Conservation (phyloP, 2,113 vertebrate species). For the Marcusenius ussheri region DNA sequence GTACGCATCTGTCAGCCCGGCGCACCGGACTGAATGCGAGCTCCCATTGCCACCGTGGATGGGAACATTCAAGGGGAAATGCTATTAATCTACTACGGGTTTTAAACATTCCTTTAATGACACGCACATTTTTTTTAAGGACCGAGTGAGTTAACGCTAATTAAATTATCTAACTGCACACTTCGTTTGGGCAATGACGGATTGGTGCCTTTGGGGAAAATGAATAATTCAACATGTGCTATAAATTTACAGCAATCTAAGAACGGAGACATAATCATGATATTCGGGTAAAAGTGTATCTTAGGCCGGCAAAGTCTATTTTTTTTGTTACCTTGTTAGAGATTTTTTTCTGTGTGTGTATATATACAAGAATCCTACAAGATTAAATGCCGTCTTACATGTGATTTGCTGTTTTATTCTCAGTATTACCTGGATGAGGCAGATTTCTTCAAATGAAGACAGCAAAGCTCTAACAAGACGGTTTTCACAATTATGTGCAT, state of each 20-base stretch:
- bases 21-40: background rate
- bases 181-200: background rate
- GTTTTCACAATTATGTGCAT: background rate
- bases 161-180: slow-evolving; percentile 1
- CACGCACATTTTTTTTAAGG: background rate
- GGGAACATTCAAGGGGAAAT: background rate
- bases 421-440: background rate
- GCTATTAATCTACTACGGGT: background rate
- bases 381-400: background rate
- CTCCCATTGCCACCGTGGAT: background rate
- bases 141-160: background rate
- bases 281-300: background rate
- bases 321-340: background rate
- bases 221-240: background rate
- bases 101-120: background rate
- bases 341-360: background rate
- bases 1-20: background rate
- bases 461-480: background rate
- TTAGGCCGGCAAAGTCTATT: background rate
- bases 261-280: background rate
- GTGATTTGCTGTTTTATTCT: background rate
- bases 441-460: background rate
- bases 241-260: slow-evolving; percentile 1
- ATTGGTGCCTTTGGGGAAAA: background rate
- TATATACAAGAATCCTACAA: background rate